Percentiles rank a stretch among this genome's conserved stretches.
phyloP scores from a whole-genome alignment of 2,797 vertebrate genomes.

The Hemibagrus guttatus region DNA sequence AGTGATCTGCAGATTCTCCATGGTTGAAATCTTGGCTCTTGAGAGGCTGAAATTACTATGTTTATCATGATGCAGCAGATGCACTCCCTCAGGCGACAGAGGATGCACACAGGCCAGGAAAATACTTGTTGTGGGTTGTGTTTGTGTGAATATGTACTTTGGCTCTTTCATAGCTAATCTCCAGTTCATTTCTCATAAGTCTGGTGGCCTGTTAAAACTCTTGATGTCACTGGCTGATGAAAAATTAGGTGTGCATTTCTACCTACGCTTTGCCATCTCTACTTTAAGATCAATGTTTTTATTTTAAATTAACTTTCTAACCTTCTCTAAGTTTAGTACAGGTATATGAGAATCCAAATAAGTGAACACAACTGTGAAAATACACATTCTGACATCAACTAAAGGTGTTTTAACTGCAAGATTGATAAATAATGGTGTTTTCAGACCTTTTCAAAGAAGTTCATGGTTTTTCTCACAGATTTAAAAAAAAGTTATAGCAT shows the following conservation, averaged over 20 bases:
- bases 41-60: slow-evolving; percentile 48
- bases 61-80: slow-evolving; percentile 54
- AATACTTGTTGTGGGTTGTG: slow-evolving; percentile 31
- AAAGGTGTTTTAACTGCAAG: background rate
- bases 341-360: background rate
- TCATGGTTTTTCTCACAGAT: background rate
- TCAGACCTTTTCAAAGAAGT: background rate
- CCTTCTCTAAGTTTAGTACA: background rate
- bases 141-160: slow-evolving; percentile 30
- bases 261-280: background rate
- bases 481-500: background rate
- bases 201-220: background rate
- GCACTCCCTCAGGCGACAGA: slow-evolving; percentile 31
- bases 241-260: background rate
- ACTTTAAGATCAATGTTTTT: background rate
- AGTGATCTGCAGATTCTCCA: background rate
- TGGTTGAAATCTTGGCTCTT: slow-evolving; percentile 35
- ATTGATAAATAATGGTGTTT: background rate
- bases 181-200: slow-evolving; percentile 6
- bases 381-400: background rate
- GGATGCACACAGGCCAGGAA: slow-evolving; percentile 31
- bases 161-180: background rate
- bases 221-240: background rate
- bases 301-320: background rate
- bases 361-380: background rate